These are phyloP conservation scores for Oxytorus armatus DNA, from an alignment of 2,888 invertebrate genomes.

Conservation along the genomic window DNA sequence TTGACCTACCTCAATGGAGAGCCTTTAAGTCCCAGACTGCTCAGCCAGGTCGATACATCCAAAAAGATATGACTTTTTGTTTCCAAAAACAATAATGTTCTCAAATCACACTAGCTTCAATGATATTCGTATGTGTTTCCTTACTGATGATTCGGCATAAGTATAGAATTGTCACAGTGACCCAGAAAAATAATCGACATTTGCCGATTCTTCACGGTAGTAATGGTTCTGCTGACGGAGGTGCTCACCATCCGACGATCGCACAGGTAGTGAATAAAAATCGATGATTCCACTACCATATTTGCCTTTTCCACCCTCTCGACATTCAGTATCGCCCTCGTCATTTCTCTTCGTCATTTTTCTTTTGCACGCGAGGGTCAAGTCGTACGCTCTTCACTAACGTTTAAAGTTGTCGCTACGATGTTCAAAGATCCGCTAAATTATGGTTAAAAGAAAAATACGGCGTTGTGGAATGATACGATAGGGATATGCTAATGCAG, in stretches of 20 bases:
- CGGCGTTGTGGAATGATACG: too few species aligned
- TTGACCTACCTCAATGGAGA: too few species aligned
- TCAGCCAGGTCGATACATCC: too few species aligned
- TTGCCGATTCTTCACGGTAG: neutral
- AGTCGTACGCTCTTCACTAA: neutral
- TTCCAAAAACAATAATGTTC: too few species aligned
- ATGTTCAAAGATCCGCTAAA: too few species aligned
- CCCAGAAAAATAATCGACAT: neutral
- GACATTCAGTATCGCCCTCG: neutral
- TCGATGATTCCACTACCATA: constrained; percentile 4
- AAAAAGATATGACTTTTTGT: too few species aligned
- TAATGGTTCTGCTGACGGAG: neutral
- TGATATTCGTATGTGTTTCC: neutral
- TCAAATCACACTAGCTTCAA: neutral
- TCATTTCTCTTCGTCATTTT: neutral
- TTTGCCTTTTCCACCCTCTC: neutral
- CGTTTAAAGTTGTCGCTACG: too few species aligned
- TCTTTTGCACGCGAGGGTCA: neutral
- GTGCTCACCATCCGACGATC: constrained; percentile 10
- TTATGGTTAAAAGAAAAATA: too few species aligned
- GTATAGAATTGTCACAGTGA: neutral
- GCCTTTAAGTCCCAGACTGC: too few species aligned
- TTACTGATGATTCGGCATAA: neutral
- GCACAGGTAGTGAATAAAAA: constrained; percentile 37
- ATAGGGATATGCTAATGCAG: too few species aligned